Percentiles rank a stretch among this genome's conserved stretches.
Conservation (phyloP, 2,797 vertebrate species). For the Thaleichthys pacificus region DNA sequence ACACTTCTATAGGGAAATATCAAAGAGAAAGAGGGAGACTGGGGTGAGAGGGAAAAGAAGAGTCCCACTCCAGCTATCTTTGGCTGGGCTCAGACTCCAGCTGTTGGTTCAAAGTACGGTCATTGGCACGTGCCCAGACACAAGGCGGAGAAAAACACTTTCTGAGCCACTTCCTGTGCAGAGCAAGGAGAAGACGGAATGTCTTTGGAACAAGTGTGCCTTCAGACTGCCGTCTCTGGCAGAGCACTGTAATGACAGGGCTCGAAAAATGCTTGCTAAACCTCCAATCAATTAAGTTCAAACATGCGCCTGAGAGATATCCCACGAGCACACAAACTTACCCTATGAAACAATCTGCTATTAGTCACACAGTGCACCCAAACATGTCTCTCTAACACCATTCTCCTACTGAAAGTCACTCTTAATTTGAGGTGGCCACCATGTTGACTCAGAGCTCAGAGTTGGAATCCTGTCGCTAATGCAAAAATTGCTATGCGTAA, state of each 20-base stretch:
- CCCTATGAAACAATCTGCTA: no score
- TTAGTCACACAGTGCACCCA: no score
- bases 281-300: not conserved
- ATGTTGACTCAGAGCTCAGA: no score
- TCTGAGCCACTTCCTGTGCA: slow-evolving; percentile 58
- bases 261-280: not conserved
- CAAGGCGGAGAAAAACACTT: slow-evolving; percentile 58
- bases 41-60: slow-evolving; percentile 25
- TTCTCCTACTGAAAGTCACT: no score
- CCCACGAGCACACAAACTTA: no score
- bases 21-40: not conserved
- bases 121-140: slow-evolving; percentile 74
- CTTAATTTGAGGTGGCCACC: no score
- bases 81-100: slow-evolving; percentile 72
- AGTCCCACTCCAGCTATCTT: slow-evolving; percentile 66
- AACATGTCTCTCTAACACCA: no score
- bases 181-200: slow-evolving; percentile 57
- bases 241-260: not conserved
- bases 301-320: no score
- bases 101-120: slow-evolving; percentile 84
- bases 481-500: no score
- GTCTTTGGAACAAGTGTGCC: slow-evolving; percentile 55
- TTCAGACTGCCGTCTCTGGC: not conserved
- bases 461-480: no score
- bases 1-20: slow-evolving; percentile 31